These are phyloP conservation scores for Ethmia dodecea DNA, from an alignment of 2,888 invertebrate genomes.

Conservation along the genomic window DNA sequence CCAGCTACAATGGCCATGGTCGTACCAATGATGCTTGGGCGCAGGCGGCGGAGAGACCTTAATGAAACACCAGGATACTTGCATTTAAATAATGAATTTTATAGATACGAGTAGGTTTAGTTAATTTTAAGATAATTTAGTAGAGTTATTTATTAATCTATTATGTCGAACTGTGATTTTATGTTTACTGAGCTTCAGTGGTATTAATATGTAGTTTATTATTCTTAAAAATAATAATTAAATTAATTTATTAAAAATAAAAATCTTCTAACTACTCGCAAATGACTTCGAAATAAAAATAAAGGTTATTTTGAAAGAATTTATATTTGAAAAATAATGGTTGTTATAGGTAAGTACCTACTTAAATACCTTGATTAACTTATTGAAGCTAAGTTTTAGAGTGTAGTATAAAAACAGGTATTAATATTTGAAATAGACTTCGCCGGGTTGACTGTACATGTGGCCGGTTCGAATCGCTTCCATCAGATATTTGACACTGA, in stretches of 20 bases:
- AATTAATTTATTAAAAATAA: too few species aligned
- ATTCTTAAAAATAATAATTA: too few species aligned
- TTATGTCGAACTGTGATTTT: too few species aligned
- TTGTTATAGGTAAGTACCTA: too few species aligned
- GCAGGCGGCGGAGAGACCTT: conserved; percentile 48
- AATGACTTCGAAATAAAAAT: too few species aligned
- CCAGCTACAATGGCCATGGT: conserved; percentile 90
- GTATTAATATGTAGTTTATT: too few species aligned
- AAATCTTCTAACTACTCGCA: too few species aligned
- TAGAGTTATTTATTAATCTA: too few species aligned
- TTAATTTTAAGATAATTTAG: too few species aligned
- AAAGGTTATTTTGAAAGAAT: too few species aligned
- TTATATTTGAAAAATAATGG: too few species aligned
- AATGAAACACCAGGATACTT: conserved; percentile 21
- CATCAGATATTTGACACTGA: conserved; percentile 67
- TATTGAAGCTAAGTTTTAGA: neutral
- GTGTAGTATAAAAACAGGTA: neutral
- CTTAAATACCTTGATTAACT: neutral
- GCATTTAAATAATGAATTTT: conserved; percentile 36
- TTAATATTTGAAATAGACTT: conserved; percentile 52
- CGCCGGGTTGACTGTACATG: conserved; percentile 62
- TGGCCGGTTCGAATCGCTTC: conserved; percentile 64
- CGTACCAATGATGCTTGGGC: conserved; percentile 85
- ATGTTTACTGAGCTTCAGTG: too few species aligned
- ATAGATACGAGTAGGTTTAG: conserved; percentile 27